phyloP scores from a whole-genome alignment of 2,797 vertebrate species.

The Pipistrellus pygmaeus region DNA sequence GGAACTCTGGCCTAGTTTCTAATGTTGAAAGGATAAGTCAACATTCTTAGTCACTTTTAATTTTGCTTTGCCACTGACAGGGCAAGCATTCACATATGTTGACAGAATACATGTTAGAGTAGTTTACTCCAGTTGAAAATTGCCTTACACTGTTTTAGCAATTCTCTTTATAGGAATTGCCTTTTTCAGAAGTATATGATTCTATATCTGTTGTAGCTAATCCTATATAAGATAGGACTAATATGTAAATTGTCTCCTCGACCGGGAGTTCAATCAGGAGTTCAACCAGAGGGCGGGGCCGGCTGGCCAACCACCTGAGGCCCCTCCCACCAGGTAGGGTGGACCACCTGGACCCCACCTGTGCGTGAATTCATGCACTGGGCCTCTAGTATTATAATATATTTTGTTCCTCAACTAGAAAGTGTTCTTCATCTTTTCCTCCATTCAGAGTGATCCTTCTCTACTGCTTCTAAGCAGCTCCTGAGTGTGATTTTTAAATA shows the following conservation, averaged over 20 bases:
- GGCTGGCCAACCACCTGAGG: too few species aligned
- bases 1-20: constrained; percentile 55
- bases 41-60: constrained; percentile 50
- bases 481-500: neutral
- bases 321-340: too few species aligned
- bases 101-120: constrained; percentile 6
- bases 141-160: neutral
- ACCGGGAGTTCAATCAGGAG: too few species aligned
- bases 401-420: neutral
- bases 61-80: constrained; percentile 51
- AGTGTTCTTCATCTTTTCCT: neutral
- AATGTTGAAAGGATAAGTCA: constrained; percentile 15
- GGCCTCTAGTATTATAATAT: neutral
- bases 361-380: too few species aligned
- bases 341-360: too few species aligned
- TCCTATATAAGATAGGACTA: too few species aligned
- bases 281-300: too few species aligned
- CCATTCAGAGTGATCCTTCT: neutral
- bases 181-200: constrained; percentile 15
- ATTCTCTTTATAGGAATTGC: neutral
- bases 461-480: neutral
- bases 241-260: too few species aligned
- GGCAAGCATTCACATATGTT: neutral
- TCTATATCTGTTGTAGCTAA: neutral
- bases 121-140: neutral